These are phyloP conservation scores for Pardosa pseudoannulata DNA, from an alignment of 2,888 invertebrate genomes.

Conservation along the genomic window DNA sequence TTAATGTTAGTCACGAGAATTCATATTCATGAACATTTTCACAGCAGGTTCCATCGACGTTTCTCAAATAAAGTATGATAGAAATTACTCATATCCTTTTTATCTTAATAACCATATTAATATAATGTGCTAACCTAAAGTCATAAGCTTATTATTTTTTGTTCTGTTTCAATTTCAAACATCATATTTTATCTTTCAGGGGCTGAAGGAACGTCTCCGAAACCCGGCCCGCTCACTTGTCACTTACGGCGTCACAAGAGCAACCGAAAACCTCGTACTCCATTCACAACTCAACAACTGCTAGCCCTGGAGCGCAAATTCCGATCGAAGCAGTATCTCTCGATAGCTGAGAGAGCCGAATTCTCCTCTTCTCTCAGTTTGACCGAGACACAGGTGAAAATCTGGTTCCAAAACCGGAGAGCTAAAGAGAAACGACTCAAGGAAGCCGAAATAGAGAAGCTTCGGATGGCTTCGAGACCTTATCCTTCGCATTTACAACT, in stretches of 20 bases:
- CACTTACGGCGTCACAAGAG: constrained; percentile 93
- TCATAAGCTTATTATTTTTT: too few species aligned
- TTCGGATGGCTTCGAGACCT: constrained; percentile 87
- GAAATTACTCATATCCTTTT: too few species aligned
- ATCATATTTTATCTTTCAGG: constrained; percentile 26
- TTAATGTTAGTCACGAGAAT: too few species aligned
- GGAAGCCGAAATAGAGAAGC: constrained; percentile 95
- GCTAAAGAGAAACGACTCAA: constrained; percentile 98
- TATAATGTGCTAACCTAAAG: too few species aligned
- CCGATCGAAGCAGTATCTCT: constrained; percentile 94
- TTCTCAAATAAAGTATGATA: too few species aligned
- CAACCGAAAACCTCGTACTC: constrained; percentile 94
- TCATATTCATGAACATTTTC: too few species aligned
- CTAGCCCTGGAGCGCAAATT: constrained; percentile 94
- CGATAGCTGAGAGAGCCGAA: constrained; percentile 95
- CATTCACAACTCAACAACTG: constrained; percentile 95
- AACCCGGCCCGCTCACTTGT: constrained; percentile 77
- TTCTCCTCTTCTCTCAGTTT: constrained; percentile 92
- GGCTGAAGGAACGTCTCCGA: constrained; percentile 59
- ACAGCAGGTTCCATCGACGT: too few species aligned
- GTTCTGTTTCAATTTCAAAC: too few species aligned
- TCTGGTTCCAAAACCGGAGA: constrained; percentile 82
- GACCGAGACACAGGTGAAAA: constrained; percentile 95
- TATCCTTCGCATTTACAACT: constrained; percentile 62
- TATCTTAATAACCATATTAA: too few species aligned